Conservation (phyloP, 2,113 vertebrate species). For the Lycaon pictus region DNA sequence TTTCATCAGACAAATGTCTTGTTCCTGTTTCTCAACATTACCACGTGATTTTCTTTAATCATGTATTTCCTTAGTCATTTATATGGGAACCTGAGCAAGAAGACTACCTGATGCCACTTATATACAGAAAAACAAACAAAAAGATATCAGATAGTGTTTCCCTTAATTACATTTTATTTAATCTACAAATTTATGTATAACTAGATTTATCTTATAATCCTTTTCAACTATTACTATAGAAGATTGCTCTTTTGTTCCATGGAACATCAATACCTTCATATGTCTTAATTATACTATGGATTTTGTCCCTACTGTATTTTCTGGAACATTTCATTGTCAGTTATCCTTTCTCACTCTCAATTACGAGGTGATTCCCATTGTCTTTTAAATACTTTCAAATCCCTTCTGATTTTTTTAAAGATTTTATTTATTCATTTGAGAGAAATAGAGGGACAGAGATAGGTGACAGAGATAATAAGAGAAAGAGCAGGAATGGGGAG, state of each 20-base stretch:
- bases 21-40: background rate
- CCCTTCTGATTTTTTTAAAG: background rate
- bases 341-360: background rate
- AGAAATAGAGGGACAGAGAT: too few relatives aligned
- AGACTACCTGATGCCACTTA: background rate
- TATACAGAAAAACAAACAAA: background rate
- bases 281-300: background rate
- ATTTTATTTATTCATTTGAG: too few relatives aligned
- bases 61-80: background rate
- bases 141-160: background rate
- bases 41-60: background rate
- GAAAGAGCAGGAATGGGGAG: too few relatives aligned
- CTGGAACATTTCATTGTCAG: background rate
- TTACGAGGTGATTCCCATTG: background rate
- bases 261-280: background rate
- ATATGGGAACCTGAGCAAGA: background rate
- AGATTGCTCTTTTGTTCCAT: background rate
- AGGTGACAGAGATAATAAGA: too few relatives aligned
- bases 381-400: background rate
- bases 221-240: background rate
- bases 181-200: background rate
- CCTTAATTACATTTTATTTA: background rate
- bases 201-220: background rate
- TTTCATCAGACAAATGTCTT: background rate
- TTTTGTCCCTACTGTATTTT: background rate